Percentiles rank a stretch among this genome's conserved stretches.
Conservation (phyloP, 2,888 invertebrate genomes). For the Cephonodes hylas region DNA sequence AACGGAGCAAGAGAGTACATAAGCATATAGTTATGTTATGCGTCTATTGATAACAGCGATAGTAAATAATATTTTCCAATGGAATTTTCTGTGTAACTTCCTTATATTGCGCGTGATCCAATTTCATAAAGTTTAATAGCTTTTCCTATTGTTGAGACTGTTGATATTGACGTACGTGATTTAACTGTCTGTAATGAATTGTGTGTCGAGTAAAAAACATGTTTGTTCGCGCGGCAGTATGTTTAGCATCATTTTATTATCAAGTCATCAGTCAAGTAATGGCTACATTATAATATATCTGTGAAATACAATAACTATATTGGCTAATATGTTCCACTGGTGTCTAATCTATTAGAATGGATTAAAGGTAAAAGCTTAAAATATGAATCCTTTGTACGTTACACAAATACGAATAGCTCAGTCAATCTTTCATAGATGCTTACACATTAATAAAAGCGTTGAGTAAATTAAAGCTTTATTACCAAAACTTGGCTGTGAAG, state of each 20-base stretch:
- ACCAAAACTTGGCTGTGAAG: neutral
- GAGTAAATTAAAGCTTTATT: constrained; percentile 8
- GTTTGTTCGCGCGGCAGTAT: too few species aligned
- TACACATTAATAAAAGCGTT: neutral
- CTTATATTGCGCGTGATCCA: neutral
- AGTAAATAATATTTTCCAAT: neutral
- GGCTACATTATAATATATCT: too few species aligned
- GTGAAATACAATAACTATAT: too few species aligned
- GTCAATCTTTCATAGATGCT: neutral
- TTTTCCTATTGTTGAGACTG: neutral
- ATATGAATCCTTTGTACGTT: too few species aligned
- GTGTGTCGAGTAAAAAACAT: neutral
- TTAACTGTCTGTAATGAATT: neutral
- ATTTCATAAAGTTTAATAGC: neutral
- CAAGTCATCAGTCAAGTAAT: too few species aligned
- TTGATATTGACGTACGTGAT: neutral
- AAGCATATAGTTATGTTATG: neutral
- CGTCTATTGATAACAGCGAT: neutral
- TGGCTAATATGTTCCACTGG: too few species aligned
- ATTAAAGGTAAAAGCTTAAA: too few species aligned
- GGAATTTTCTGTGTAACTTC: neutral
- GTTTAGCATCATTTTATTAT: too few species aligned
- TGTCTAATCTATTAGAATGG: too few species aligned
- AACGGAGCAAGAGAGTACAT: neutral
- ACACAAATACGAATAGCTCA: neutral